A percentile compares a stretch with the other conserved stretches of the same genome.
These are phyloP conservation scores for Toxotes jaculatrix DNA, from an alignment of 2,113 vertebrate genomes.

Conservation along the genomic window DNA sequence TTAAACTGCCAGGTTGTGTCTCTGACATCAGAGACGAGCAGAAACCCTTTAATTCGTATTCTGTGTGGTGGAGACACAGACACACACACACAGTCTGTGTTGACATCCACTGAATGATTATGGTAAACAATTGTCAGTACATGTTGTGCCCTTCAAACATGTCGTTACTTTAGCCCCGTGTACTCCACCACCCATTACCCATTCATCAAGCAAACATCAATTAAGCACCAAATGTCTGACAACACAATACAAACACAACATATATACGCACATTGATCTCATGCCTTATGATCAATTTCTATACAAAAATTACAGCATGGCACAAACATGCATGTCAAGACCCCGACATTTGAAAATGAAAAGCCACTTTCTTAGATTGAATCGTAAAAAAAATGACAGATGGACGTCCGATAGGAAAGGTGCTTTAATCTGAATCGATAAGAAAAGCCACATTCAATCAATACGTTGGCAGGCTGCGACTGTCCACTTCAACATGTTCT, in stretches of 20 bases:
- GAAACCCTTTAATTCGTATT: conserved; percentile 22
- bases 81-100: conserved; percentile 2
- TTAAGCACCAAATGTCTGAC: conserved; percentile 24
- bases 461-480: conserved; percentile 2
- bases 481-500: not conserved
- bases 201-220: conserved; percentile 35
- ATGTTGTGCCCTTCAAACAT: conserved; percentile 30
- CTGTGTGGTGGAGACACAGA: conserved; percentile 8
- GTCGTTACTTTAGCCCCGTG: not conserved
- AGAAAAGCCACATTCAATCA: conserved; percentile 32
- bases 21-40: conserved; percentile 35
- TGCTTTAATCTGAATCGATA: conserved; percentile 59
- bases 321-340: conserved; percentile 30
- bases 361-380: conserved; percentile 66
- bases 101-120: conserved; percentile 34
- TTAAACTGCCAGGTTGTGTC: conserved; percentile 41
- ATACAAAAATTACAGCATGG: not conserved
- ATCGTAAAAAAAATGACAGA: conserved; percentile 51
- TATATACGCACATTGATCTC: conserved; percentile 7
- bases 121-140: conserved; percentile 33
- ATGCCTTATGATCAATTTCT: conserved; percentile 7
- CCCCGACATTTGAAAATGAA: conserved; percentile 25
- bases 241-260: not conserved
- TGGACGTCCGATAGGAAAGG: conserved; percentile 27
- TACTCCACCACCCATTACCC: conserved; percentile 13